phyloP scores from a whole-genome alignment of 2,113 vertebrate species.

The Greenwoodochromis staneri region DNA sequence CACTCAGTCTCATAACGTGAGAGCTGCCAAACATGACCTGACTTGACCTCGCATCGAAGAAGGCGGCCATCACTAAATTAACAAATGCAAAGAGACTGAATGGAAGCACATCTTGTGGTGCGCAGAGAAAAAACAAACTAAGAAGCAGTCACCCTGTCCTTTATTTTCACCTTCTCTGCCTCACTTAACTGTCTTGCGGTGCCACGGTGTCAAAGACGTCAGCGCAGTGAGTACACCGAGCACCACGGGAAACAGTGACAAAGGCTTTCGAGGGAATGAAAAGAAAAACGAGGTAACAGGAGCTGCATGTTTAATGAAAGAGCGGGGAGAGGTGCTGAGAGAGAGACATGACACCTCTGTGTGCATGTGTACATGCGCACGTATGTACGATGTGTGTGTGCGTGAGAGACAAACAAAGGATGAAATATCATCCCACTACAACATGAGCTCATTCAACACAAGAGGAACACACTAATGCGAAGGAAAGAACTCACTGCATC shows the following conservation, averaged over 20 bases:
- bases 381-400: neutral
- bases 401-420: neutral
- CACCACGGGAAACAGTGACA: neutral
- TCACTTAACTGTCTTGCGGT: neutral
- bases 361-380: neutral
- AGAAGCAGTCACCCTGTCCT: neutral
- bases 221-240: neutral
- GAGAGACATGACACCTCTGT: conserved; percentile 35
- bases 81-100: neutral
- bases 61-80: neutral
- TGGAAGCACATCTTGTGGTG: neutral
- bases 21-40: neutral
- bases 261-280: conserved; percentile 14
- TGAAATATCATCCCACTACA: conserved; percentile 59
- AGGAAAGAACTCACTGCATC: conserved; percentile 21
- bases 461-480: neutral
- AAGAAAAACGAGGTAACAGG: conserved; percentile 7
- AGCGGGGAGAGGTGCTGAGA: neutral
- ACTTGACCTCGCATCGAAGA: neutral
- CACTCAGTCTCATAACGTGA: neutral
- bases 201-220: neutral
- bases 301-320: conserved; percentile 31
- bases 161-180: neutral
- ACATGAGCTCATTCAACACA: conserved; percentile 51
- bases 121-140: neutral